Evolutionary conservation across 2,797 vertebrate species (phyloP).

Genomic region (Sparidentex hasta): DNA sequence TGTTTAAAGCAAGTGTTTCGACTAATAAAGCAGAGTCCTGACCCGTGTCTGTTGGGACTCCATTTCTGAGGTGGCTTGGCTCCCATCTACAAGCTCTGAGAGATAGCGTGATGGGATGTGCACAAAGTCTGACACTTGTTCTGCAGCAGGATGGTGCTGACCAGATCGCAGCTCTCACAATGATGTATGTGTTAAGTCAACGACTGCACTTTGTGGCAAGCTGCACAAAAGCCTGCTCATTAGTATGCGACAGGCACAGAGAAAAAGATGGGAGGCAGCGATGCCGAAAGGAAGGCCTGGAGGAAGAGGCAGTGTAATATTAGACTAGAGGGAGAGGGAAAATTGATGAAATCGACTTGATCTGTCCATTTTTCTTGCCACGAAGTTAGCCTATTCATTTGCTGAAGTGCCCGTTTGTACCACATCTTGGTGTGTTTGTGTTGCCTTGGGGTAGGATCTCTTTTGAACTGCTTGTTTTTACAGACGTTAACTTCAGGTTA

Average conservation of each 20-base stretch:
- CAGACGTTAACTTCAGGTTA: slow-evolving; percentile 70
- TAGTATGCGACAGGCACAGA: slow-evolving; percentile 79
- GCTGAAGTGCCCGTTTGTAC: slow-evolving; percentile 53
- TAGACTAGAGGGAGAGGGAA: slow-evolving; percentile 70
- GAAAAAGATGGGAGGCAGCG: slow-evolving; percentile 79
- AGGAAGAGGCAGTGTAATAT: slow-evolving; percentile 76
- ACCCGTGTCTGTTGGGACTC: slow-evolving; percentile 18
- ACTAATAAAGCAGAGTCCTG: slow-evolving; percentile 11
- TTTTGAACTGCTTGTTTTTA: slow-evolving; percentile 68
- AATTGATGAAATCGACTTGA: slow-evolving; percentile 79
- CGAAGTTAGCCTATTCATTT: slow-evolving; percentile 65
- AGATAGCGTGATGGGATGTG: slow-evolving; percentile 64
- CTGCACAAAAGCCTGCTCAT: slow-evolving; percentile 80
- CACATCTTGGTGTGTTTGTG: slow-evolving; percentile 26
- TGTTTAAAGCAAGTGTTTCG: background rate
- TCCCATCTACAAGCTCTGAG: slow-evolving; percentile 43
- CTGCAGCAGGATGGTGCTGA: slow-evolving; percentile 69
- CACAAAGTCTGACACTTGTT: slow-evolving; percentile 63
- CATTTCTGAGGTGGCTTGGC: slow-evolving; percentile 34
- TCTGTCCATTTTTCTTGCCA: slow-evolving; percentile 69
- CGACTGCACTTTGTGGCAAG: slow-evolving; percentile 77
- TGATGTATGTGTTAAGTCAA: slow-evolving; percentile 85
- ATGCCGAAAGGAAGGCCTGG: slow-evolving; percentile 78
- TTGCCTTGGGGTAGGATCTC: slow-evolving; percentile 45
- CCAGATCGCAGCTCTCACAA: slow-evolving; percentile 71